Percentiles rank a stretch among this genome's conserved stretches.
Conservation (phyloP, 2,113 vertebrate species). For the Zonotrichia leucophrys region DNA sequence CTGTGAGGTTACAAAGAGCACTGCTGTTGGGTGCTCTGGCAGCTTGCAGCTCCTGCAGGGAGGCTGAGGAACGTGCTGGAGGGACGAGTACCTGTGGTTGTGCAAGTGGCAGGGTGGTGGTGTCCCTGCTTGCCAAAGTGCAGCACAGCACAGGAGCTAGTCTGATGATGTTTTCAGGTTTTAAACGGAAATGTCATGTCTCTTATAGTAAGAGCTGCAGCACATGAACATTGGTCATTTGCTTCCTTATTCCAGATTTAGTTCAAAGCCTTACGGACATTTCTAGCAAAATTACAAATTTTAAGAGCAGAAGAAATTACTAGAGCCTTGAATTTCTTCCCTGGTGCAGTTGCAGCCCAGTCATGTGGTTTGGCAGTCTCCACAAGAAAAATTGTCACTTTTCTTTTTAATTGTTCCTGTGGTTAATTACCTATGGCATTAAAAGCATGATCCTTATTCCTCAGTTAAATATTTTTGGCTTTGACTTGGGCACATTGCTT, state of each 20-base stretch:
- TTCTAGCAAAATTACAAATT: neutral
- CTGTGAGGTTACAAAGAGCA: neutral
- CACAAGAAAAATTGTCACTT: neutral
- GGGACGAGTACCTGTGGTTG: neutral
- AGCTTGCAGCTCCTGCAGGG: neutral
- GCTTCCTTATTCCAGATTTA: neutral
- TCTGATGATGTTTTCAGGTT: neutral
- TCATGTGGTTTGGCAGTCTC: neutral
- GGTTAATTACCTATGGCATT: neutral
- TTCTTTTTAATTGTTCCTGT: neutral
- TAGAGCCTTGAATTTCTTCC: neutral
- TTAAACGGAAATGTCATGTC: neutral
- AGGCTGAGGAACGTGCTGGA: neutral
- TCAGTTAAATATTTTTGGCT: neutral
- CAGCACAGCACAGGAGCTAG: neutral
- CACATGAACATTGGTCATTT: fast-evolving
- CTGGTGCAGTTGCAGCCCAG: neutral
- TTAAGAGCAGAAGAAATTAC: neutral
- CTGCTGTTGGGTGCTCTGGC: neutral
- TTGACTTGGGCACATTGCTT: neutral
- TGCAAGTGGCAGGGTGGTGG: neutral
- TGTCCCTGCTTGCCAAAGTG: neutral
- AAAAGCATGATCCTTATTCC: neutral
- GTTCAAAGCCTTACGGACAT: neutral
- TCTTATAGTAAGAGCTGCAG: neutral